Evolutionary conservation across 2,888 invertebrate genomes (phyloP).

Genomic region (Therioaphis trifolii): DNA sequence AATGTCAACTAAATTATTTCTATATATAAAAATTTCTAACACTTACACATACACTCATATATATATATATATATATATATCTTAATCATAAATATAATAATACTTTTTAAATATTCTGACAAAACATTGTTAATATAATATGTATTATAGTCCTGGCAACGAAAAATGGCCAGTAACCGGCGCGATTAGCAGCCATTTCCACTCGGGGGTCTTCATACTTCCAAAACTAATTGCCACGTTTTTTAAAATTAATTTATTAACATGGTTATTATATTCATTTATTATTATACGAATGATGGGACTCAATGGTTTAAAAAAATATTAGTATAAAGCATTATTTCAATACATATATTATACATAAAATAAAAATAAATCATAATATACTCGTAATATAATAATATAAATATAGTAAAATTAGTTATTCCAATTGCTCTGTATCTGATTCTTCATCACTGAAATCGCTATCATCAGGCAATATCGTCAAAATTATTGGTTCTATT

Average conservation of each 20-base stretch:
- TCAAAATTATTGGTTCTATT: constrained; percentile 7
- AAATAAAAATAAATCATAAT: neutral
- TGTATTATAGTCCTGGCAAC: neutral
- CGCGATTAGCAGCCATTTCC: neutral
- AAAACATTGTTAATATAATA: too few species aligned
- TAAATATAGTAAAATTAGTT: too few species aligned
- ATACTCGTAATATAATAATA: too few species aligned
- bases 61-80: too few species aligned
- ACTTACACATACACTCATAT: too few species aligned
- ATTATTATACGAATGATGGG: neutral
- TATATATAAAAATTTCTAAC: neutral
- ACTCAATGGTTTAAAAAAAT: neutral
- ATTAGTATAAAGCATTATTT: neutral
- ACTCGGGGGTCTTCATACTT: neutral
- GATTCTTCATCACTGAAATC: constrained; percentile 3
- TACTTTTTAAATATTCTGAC: too few species aligned
- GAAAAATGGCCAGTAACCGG: neutral
- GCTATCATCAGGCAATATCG: neutral
- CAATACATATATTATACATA: neutral
- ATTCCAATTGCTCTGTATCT: constrained; percentile 1
- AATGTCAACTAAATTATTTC: too few species aligned
- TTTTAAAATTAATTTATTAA: neutral
- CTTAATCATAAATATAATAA: too few species aligned
- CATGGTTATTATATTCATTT: neutral
- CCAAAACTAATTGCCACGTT: neutral